Evolutionary conservation across 30 jellyfish, hydroid and myxozoan genomes (phyloP).

Genomic region (Turritopsis dohrnii): DNA sequence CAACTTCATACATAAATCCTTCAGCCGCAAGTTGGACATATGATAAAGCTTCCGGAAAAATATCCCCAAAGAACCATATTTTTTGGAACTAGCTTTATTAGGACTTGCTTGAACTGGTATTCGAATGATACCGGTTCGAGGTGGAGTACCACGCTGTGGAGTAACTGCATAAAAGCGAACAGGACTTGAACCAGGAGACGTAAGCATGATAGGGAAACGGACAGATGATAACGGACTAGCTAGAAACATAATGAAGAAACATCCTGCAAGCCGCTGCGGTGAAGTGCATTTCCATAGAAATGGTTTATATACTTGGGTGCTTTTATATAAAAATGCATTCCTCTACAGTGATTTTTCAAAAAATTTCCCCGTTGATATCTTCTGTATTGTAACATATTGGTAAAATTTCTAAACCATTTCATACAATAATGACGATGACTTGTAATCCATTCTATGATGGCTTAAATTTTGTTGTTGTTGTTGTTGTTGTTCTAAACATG

Average conservation of each 20-base stretch:
- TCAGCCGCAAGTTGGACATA: slow-evolving; percentile 76
- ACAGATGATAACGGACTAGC: slow-evolving; percentile 24
- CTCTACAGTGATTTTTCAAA: no score
- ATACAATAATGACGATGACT: no score
- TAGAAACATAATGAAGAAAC: neutral
- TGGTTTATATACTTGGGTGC: neutral
- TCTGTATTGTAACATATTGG: neutral
- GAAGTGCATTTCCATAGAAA: neutral
- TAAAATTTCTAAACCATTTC: no score
- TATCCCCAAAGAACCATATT: slow-evolving; percentile 81
- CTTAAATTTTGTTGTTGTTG: no score
- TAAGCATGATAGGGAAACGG: slow-evolving; percentile 37
- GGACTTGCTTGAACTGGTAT: slow-evolving; percentile 68
- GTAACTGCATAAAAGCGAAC: slow-evolving; percentile 28
- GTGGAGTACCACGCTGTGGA: slow-evolving; percentile 19
- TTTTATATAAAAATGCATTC: neutral
- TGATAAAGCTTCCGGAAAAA: slow-evolving; percentile 93
- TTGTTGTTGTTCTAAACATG: no score
- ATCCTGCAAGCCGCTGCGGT: neutral
- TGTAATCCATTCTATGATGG: no score
- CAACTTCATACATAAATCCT: slow-evolving; percentile 70
- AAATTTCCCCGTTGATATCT: neutral
- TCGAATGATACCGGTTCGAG: slow-evolving; percentile 17
- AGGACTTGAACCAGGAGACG: slow-evolving; percentile 49
- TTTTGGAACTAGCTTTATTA: slow-evolving; percentile 42